Percentiles rank a stretch among this genome's conserved stretches.
These are phyloP conservation scores for Dione vanillae DNA, from an alignment of 2,888 invertebrate species.

Conservation along the genomic window DNA sequence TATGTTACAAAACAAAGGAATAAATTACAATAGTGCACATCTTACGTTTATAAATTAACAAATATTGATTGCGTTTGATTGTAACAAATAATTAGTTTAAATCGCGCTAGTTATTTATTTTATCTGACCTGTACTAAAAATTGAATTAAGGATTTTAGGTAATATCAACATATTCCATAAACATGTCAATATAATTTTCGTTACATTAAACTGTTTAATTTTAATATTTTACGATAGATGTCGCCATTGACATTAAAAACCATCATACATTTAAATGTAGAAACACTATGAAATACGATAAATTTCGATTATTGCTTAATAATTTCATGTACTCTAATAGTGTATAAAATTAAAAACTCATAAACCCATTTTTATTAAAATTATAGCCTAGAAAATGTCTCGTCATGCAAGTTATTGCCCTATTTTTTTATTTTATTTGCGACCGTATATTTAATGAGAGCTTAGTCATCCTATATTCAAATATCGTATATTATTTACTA, in stretches of 20 bases:
- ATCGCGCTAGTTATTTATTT: not conserved
- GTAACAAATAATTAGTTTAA: too few relatives aligned
- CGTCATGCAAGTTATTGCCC: too few relatives aligned
- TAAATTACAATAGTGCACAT: not conserved
- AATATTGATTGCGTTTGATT: not conserved
- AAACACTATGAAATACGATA: too few relatives aligned
- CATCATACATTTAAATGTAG: not conserved
- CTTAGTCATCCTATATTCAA: too few relatives aligned
- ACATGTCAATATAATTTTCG: not conserved
- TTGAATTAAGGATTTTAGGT: constrained; percentile 4
- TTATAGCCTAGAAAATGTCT: too few relatives aligned
- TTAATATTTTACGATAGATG: not conserved
- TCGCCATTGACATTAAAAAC: not conserved
- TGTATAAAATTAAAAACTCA: too few relatives aligned
- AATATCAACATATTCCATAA: not conserved
- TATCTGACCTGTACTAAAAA: not conserved
- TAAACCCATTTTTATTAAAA: too few relatives aligned
- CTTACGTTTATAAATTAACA: not conserved
- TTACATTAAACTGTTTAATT: not conserved
- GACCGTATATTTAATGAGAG: too few relatives aligned
- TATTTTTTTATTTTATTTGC: too few relatives aligned
- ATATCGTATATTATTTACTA: too few relatives aligned
- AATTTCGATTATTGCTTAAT: too few relatives aligned
- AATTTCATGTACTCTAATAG: too few relatives aligned
- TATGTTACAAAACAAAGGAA: not conserved